Base-by-base conservation (phyloP, 2,888 invertebrate genomes). In the Trilocha varians region DNA sequence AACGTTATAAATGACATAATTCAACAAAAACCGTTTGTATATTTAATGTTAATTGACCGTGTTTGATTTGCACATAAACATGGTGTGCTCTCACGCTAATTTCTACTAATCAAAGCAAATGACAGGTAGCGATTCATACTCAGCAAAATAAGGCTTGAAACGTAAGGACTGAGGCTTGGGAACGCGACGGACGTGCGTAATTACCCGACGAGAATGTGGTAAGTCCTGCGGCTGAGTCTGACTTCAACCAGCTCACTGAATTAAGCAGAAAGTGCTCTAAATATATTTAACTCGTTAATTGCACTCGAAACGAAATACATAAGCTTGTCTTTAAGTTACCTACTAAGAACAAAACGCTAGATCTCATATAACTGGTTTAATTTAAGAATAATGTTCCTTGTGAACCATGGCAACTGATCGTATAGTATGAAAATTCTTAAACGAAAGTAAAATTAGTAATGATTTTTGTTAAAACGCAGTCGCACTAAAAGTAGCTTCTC, bases 151-250 rank as follows among this genome's bases (percentile, higher is more conserved):
- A 78, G 77, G 78, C 76, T 78, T 80, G 76, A 80, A 82, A 80
- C 72, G 76, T 75, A 73, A 78, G 69, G 76, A 70, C 64, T 55
- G 65, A 65, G 62, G 73, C 77, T 75, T 78, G 78, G 77, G 74
- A 79, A 76, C 71, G 71, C 71, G 70, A 72, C 70, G 69, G 64
- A 71, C 76, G 75, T 73, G 74, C 73, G 78, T 83, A 83, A 83
- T 83, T 82, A 77, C 75, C 78, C 76, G 71, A 57, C 77, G 74
- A 71, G 82, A 83, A 83, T 80, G 82, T 75, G 78, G 74, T 64
- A 58, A 67, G 72, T 74, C 76, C 78, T 77, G 77, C 65, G 74
- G 72, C 75, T 60, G 64, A 55, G 57, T 47, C 70, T 63, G 69
- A 66, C 71, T 70, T 50, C 65, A 54, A 59, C 71, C 68, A 56